Conservation (phyloP, 2,888 invertebrate species). For the Tenthredo mesomela region DNA sequence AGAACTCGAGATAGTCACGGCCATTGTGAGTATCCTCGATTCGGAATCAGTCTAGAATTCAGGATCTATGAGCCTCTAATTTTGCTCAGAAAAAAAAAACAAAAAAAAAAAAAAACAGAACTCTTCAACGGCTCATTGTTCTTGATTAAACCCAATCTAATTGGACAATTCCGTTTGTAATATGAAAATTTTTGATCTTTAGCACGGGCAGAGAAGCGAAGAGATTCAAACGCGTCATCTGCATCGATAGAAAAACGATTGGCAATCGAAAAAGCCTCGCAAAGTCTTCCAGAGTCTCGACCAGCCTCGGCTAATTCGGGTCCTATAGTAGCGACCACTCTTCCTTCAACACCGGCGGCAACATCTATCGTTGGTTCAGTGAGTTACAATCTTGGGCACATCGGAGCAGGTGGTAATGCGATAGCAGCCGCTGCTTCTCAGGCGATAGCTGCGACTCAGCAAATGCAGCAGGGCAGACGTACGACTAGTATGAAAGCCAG, state of each 20-base stretch:
- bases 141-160: conserved; percentile 10
- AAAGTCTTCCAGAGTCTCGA: conserved; percentile 73
- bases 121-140: neutral
- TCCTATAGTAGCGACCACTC: conserved; percentile 69
- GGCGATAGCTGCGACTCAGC: conserved; percentile 96
- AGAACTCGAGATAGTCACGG: conserved; percentile 76
- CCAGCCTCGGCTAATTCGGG: conserved; percentile 75
- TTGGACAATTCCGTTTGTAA: neutral
- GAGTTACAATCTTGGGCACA: conserved; percentile 88
- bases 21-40: conserved; percentile 70
- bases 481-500: conserved; percentile 97
- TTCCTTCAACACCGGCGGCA: conserved; percentile 71
- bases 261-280: conserved; percentile 74
- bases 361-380: conserved; percentile 76
- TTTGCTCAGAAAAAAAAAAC: neutral
- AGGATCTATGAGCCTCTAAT: neutral
- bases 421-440: conserved; percentile 97
- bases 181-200: conserved; percentile 52
- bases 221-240: conserved; percentile 84
- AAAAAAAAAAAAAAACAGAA: neutral
- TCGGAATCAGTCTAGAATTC: neutral
- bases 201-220: conserved; percentile 86
- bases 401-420: conserved; percentile 92
- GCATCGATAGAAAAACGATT: conserved; percentile 79
- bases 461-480: conserved; percentile 96